phyloP scores from a whole-genome alignment of 2,797 vertebrate genomes.

The Phrynocephalus vlangalii region DNA sequence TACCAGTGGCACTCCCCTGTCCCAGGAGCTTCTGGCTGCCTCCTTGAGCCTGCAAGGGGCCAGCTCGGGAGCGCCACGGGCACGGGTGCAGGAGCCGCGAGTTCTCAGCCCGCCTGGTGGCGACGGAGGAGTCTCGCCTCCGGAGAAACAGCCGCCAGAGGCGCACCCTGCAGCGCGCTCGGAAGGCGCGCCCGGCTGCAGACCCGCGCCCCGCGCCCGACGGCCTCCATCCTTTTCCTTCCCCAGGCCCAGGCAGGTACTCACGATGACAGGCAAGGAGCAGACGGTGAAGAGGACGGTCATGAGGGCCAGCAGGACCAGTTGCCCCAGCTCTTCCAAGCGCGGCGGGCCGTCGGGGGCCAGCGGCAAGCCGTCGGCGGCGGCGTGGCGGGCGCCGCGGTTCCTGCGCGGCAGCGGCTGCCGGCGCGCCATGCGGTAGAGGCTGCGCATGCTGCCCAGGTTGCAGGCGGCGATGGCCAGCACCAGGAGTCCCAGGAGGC shows the following conservation, averaged over 20 bases:
- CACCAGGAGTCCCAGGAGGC: slow-evolving; percentile 74
- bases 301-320: slow-evolving; percentile 90
- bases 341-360: not conserved
- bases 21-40: too few relatives aligned
- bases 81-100: too few relatives aligned
- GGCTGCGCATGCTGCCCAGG: slow-evolving; percentile 77
- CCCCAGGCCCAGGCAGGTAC: slow-evolving; percentile 29
- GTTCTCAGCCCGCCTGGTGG: too few relatives aligned
- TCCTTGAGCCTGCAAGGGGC: too few relatives aligned
- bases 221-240: accelerated
- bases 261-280: slow-evolving; percentile 91
- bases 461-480: slow-evolving; percentile 78
- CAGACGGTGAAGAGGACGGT: slow-evolving; percentile 91
- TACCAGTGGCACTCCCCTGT: too few relatives aligned
- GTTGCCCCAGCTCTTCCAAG: slow-evolving; percentile 86
- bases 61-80: too few relatives aligned
- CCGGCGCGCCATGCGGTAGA: slow-evolving; percentile 70
- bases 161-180: too few relatives aligned
- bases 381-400: slow-evolving; percentile 37
- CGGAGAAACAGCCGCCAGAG: too few relatives aligned
- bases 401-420: slow-evolving; percentile 64
- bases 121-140: too few relatives aligned
- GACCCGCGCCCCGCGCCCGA: not conserved
- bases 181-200: too few relatives aligned
- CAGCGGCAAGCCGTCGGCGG: slow-evolving; percentile 21